These are phyloP conservation scores for Microdon myrmicae DNA, from an alignment of 2,888 invertebrate genomes.

Conservation along the genomic window DNA sequence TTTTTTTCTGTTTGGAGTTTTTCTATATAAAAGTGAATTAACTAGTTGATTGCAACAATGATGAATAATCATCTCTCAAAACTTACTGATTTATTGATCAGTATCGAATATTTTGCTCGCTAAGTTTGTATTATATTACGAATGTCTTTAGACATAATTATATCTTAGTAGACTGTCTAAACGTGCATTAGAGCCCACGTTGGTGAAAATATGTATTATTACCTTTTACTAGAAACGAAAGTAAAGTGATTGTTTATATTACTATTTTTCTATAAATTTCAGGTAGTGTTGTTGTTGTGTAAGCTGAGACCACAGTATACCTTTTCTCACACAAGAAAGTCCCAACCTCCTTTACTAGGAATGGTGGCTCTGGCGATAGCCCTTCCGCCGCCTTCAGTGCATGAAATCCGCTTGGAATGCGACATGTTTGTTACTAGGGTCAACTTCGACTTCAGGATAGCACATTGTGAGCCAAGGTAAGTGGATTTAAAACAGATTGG, in stretches of 20 bases:
- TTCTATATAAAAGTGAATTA: conserved; percentile 16
- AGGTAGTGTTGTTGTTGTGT: conserved; percentile 94
- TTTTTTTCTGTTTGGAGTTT: conserved; percentile 29
- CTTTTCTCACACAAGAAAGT: conserved; percentile 89
- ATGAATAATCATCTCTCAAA: conserved; percentile 29
- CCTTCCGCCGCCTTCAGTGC: conserved; percentile 95
- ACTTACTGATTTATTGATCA: conserved; percentile 68
- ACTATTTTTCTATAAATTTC: conserved; percentile 58
- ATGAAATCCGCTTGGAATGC: conserved; percentile 93
- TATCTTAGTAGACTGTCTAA: no score
- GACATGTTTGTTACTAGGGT: conserved; percentile 97
- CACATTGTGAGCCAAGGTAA: conserved; percentile 96
- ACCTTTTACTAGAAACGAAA: no score
- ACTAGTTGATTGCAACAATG: conserved; percentile 20
- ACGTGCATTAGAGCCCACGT: no score
- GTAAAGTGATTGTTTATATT: no score
- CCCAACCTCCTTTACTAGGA: conserved; percentile 86
- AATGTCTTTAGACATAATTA: conserved; percentile 13
- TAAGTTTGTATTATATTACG: conserved; percentile 5
- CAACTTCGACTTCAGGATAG: conserved; percentile 95
- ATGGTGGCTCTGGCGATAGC: conserved; percentile 97
- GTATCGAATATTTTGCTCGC: conserved; percentile 64
- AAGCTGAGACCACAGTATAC: conserved; percentile 92
- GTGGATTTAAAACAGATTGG: no score
- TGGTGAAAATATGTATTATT: no score